Evolutionary conservation across 2,888 invertebrate genomes (phyloP), one percentile per base, ranked within the genome.

Genomic region (Pilophorus perplexus): DNA sequence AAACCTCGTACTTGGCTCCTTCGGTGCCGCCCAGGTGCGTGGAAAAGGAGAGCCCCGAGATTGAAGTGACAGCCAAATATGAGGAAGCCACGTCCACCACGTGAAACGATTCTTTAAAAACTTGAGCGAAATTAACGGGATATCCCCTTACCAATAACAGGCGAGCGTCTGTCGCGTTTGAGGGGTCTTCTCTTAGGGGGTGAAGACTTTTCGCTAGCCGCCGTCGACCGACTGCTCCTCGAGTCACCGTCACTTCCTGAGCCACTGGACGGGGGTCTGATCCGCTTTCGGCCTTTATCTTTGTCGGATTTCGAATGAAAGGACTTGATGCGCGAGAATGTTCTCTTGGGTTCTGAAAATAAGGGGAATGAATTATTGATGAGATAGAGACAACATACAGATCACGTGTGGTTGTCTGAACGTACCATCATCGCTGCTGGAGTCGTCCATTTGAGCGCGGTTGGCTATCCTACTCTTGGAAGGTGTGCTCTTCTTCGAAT

Each of bases 301-400:
- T 38, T 37, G 10, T 27, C 16, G 1, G n/a, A n/a, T n/a, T n/a
- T n/a, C n/a, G n/a, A n/a, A n/a, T 23, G 8, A 16, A 64, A 64
- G 16, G 50, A 38, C 38, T 64, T 64, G 38, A 64, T 64, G 16
- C 64, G 64, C n/a, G 64, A 64, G 38, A 52, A 64, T 40, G 42
- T 42, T 23, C 52, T 50, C 18, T 64, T 64, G 14, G 64, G 64
- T 18, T 50, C 64, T 54, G 38, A 25, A 60, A 60, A 33, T 33
- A 33, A 33, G 12, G 6, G 6, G 12, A 33, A 6, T 12, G 33
- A 33, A 33, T 12, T 33, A 33, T 33, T 12, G 33, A 33, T 33
- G 33, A 33, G 6, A 12, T 33, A 33, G 12, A 33, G 6, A 33
- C 33, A n/a, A n/a, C n/a, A 33, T 6, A 12, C 33, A 33, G 33